phyloP scores from a whole-genome alignment of 2,113 vertebrate genomes.

The Ploceus nigricollis region DNA sequence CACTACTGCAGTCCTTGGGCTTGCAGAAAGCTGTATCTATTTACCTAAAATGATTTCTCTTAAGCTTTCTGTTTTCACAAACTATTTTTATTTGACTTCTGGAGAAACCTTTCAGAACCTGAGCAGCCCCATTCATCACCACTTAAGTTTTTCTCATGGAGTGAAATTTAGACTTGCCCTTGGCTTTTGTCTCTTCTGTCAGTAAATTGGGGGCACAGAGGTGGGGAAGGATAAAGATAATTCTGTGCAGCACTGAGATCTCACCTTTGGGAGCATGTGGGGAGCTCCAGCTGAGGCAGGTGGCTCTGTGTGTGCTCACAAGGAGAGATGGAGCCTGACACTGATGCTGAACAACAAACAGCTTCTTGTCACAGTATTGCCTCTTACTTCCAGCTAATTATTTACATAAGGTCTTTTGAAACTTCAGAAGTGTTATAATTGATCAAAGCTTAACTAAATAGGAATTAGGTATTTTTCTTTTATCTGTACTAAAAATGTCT shows the following conservation, averaged over 20 bases:
- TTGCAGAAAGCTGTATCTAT: not conserved
- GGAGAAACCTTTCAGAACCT: not conserved
- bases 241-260: no score
- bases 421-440: not conserved
- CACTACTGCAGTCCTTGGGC: not conserved
- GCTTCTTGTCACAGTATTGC: not conserved
- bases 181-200: not conserved
- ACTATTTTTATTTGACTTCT: not conserved
- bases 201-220: not conserved
- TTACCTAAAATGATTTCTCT: not conserved
- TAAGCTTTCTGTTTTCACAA: not conserved
- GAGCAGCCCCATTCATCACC: rapidly evolving
- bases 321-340: not conserved
- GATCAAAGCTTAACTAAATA: not conserved
- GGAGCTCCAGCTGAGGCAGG: not conserved
- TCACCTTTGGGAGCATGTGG: rapidly evolving
- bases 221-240: not conserved
- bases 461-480: not conserved
- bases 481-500: conserved; percentile 22
- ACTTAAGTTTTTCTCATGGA: not conserved
- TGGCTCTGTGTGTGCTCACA: rapidly evolving
- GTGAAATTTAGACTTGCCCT: not conserved
- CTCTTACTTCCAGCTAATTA: not conserved
- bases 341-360: not conserved
- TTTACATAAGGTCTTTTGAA: not conserved